A percentile compares a stretch with the other conserved stretches of the same genome.
These are phyloP conservation scores for Corapipo altera DNA, from an alignment of 2,113 vertebrate genomes.

Conservation along the genomic window DNA sequence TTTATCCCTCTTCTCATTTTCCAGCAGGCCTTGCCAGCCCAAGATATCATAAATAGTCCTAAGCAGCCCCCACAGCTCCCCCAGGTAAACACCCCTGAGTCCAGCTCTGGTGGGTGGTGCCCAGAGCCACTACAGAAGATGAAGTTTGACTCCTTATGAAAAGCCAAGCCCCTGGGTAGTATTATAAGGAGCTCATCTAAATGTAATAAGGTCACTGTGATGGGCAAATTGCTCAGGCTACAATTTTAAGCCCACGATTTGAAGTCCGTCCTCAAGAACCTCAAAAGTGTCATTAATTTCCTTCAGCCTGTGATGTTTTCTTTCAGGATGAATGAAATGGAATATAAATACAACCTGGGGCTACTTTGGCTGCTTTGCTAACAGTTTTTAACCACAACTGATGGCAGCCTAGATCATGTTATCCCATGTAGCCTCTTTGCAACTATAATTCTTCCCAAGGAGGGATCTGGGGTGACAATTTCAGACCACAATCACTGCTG, in stretches of 20 bases:
- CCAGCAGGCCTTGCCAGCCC: background rate
- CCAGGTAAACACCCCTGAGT: background rate
- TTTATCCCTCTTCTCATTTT: background rate
- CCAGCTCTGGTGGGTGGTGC: background rate
- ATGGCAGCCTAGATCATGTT: background rate
- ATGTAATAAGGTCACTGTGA: background rate
- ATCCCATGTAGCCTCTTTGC: background rate
- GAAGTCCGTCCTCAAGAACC: background rate
- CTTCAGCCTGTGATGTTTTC: background rate
- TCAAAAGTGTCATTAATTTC: background rate
- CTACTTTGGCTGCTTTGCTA: background rate
- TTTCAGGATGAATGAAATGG: background rate
- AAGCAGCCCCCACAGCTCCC: background rate
- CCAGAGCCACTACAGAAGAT: background rate
- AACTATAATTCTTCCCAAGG: background rate
- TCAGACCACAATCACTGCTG: background rate
- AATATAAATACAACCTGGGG: background rate
- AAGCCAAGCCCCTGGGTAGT: background rate
- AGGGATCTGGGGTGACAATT: background rate
- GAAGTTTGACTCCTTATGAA: background rate
- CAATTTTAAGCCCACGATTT: background rate
- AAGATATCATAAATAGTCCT: background rate
- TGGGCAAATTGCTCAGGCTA: background rate
- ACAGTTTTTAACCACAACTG: background rate
- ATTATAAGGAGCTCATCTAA: background rate